Base-by-base conservation (phyloP, 2,797 vertebrate genomes). In the Karalla daura region DNA sequence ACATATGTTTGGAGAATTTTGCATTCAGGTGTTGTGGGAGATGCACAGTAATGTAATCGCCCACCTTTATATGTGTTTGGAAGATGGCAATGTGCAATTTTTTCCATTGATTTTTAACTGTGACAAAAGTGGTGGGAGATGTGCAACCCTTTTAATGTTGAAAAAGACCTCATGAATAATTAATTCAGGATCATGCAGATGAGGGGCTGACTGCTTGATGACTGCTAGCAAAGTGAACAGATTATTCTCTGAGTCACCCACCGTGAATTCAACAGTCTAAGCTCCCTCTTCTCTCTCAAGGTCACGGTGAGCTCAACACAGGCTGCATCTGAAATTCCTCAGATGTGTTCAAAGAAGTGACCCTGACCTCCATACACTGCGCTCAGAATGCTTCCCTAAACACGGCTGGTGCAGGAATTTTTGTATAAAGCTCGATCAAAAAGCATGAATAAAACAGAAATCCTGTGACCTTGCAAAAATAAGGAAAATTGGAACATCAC, bases 161-260 rank as follows among this genome's bases (percentile, higher is more conserved):
- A 83, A 79, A 74, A 71, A 65, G 30, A 53, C 64, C 53, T 79
- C 7, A 74, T 88, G 81, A 89, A 90, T 86, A 80, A 85, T 89
- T 75, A 80, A 89, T 76, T 83, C 24, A 49, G 75, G 78, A 74
- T 88, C 81, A 86, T 85, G 74, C 81, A 80, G 76, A 85, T 84
- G 80, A 88, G 64, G 74, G 66, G 17, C 61, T 62, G 81, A 79
- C 80, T 80, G 78, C 76, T 59, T 72, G 78, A 81, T 74, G 78
- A 76, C 82, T 79, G 60, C 70, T 58, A 28, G 71, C 70, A 77
- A 83, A 88, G 75, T 73, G 78, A 85, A 78, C 53, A 67, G 68
- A 87, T 83, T 78, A 74, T 86, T 88, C 83, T 81, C 68, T 67
- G 72, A 83, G 76, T 87, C 83, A 78, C 74, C 74, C 69, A 55